Evolutionary conservation across 2,113 vertebrate genomes (phyloP), one percentile per base, ranked within the genome.

Genomic region (Dasyornis broadbenti): DNA sequence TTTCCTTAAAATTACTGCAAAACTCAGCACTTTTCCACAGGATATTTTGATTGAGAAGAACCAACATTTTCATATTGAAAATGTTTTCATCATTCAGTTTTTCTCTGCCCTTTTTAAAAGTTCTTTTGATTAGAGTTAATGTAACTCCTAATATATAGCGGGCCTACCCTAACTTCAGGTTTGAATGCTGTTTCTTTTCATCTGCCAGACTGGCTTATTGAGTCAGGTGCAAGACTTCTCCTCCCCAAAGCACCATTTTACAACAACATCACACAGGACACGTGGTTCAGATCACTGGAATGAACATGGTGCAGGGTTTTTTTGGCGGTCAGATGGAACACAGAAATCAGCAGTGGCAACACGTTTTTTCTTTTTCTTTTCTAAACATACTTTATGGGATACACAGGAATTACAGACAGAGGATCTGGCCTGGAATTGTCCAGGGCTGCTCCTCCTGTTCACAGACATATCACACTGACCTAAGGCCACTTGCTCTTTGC

Each of bases 401-500:
- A 73, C 54, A 97, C 78, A 89, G 89, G 77, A 83, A 94, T 90
- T 86, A 95, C 89, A 97, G 84, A 94, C 40, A 56, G 80, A 97
- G 91, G 95, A 95, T 80, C 54, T 92, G 86, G 94, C 88, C 86
- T 86, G 83, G 95, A 88, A 91, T 89, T 88, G 88, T 70, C 76
- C 97, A 94, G 73, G 89, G 91, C 89, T 94, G 78, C 68, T 93
- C 95, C 96, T 97, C 96, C 64, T 82, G 79, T 77, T 92, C 92
- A 92, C 85, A 98, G 96, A 98, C 94, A 95, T 94, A 97, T 44
- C 80, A 97, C 96, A 98, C 95, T 96, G 92, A 91, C 75, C 89
- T 97, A 94, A 86, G 77, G 95, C 95, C 95, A 97, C 97, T 97
- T 96, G 97, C 96, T 91, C 71, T 97, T 97, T 94, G 97, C 98